Percentiles rank a stretch among this genome's conserved stretches.
phyloP scores from a whole-genome alignment of 2,113 vertebrate species.

The Tonatia bakeri region DNA sequence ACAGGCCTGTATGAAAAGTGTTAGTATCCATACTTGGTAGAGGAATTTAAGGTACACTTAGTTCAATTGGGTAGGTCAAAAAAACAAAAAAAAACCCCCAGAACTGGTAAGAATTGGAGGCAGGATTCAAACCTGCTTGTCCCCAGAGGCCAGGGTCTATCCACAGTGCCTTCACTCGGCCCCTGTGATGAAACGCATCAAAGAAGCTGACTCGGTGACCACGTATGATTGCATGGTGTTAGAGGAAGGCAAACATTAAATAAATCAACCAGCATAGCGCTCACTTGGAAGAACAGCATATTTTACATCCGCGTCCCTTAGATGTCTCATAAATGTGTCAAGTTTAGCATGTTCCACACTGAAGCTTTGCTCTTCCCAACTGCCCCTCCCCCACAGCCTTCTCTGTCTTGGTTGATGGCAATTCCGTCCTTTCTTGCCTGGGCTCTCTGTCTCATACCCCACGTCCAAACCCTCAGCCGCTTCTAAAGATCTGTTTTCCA shows the following conservation, averaged over 20 bases:
- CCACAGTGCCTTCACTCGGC: background rate
- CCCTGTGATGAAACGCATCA: accelerated
- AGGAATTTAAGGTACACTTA: background rate
- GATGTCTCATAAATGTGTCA: background rate
- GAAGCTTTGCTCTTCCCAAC: background rate
- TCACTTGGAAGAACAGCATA: background rate
- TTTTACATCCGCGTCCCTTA: background rate
- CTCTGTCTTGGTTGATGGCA: background rate
- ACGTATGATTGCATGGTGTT: background rate
- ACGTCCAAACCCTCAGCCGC: background rate
- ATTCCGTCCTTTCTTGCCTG: background rate
- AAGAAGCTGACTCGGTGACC: background rate
- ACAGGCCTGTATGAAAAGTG: background rate
- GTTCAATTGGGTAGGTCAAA: background rate
- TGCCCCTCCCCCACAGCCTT: background rate
- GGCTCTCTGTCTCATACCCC: background rate
- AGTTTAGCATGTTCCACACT: background rate
- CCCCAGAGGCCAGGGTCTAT: background rate
- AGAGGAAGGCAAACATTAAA: background rate
- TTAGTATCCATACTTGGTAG: background rate
- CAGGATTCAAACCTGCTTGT: background rate
- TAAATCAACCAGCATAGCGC: background rate
- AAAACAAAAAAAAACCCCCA: background rate
- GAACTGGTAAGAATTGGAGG: background rate
- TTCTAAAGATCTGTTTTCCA: background rate